Conservation (phyloP, 2,113 vertebrate species). For the Bubo blakistoni region DNA sequence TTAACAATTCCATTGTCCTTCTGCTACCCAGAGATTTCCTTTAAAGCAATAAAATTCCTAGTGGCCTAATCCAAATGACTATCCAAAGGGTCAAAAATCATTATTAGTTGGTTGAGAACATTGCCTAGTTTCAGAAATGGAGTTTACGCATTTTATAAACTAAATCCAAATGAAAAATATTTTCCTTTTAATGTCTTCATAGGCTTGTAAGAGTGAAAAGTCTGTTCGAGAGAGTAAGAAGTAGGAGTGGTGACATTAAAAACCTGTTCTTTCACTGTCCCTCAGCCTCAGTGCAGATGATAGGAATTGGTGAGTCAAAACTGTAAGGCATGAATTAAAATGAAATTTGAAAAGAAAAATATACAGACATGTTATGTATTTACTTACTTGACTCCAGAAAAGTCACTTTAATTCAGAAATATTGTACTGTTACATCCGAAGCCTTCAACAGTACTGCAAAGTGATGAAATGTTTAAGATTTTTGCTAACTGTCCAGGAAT, state of each 20-base stretch:
- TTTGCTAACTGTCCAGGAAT: constrained; percentile 61
- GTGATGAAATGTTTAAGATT: constrained; percentile 63
- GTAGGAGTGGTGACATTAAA: background rate
- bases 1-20: background rate
- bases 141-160: background rate
- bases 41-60: background rate
- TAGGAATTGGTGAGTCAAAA: constrained; percentile 13
- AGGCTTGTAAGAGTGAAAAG: background rate
- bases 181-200: background rate
- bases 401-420: constrained; percentile 60
- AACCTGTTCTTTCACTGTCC: background rate
- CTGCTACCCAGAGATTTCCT: background rate
- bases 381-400: constrained; percentile 27
- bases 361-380: constrained; percentile 48
- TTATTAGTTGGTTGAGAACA: background rate
- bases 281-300: background rate
- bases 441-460: constrained; percentile 9
- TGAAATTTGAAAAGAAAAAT: constrained; percentile 51
- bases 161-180: background rate
- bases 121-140: background rate
- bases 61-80: background rate
- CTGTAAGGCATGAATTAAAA: constrained; percentile 36
- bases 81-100: background rate
- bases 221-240: background rate
- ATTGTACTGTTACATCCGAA: constrained; percentile 5